phyloP scores from a whole-genome alignment of 2,888 invertebrate species.

The Pammene fasciana region DNA sequence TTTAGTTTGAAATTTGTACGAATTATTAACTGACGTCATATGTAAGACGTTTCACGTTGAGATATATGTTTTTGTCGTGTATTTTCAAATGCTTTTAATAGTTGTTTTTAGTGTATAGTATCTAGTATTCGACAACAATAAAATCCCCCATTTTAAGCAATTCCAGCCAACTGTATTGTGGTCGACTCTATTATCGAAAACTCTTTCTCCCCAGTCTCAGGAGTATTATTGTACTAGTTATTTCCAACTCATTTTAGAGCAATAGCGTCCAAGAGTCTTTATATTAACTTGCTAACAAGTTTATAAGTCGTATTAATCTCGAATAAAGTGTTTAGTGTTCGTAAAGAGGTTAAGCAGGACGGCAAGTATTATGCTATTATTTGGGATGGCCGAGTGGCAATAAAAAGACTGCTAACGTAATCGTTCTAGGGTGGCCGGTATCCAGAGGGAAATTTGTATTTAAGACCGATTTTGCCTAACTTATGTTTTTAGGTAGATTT shows the following conservation, averaged over 20 bases:
- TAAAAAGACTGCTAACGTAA: slow-evolving; percentile 17
- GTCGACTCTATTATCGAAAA: slow-evolving; percentile 44
- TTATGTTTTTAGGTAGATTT: no score
- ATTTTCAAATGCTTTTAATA: background rate
- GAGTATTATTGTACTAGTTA: slow-evolving; percentile 57
- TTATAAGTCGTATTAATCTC: slow-evolving; percentile 24
- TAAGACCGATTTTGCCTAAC: no score
- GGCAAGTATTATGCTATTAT: slow-evolving; percentile 10
- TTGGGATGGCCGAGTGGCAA: slow-evolving; percentile 8
- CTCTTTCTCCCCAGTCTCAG: slow-evolving; percentile 47
- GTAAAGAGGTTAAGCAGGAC: slow-evolving; percentile 27
- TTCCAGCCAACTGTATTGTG: background rate
- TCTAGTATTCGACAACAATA: background rate
- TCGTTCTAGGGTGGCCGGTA: background rate
- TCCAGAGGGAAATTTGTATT: no score
- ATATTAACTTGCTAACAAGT: slow-evolving; percentile 24
- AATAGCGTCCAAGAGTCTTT: slow-evolving; percentile 58
- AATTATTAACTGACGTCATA: no score
- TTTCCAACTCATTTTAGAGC: slow-evolving; percentile 58
- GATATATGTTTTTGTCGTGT: background rate
- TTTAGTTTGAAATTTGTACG: no score
- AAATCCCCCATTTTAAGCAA: background rate
- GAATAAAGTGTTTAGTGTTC: slow-evolving; percentile 10
- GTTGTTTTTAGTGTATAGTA: background rate
- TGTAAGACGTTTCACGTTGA: background rate